phyloP scores from a whole-genome alignment of 2,797 vertebrate species.

The Sebastes jordani region DNA sequence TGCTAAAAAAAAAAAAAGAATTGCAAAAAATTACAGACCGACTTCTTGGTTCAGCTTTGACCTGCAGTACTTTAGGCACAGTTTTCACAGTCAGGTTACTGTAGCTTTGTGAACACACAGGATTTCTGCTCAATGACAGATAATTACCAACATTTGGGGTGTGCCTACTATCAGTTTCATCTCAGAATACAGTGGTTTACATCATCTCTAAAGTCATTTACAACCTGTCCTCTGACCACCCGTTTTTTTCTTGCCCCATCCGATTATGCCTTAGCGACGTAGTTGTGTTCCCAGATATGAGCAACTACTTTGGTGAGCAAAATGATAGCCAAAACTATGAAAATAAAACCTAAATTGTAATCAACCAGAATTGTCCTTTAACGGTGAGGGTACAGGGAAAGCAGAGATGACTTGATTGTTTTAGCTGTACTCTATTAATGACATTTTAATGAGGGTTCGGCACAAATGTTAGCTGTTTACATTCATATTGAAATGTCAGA shows the following conservation, averaged over 20 bases:
- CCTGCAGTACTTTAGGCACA: not conserved
- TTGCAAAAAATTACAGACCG: not conserved
- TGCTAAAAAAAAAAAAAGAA: not conserved
- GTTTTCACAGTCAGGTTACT: not conserved
- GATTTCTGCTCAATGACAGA: not conserved
- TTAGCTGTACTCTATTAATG: not conserved
- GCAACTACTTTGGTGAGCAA: not conserved
- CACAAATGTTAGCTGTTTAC: constrained; percentile 1
- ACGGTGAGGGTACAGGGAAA: not conserved
- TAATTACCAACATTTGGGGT: not conserved
- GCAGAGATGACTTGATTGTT: not conserved
- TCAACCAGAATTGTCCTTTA: not conserved
- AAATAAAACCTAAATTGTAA: not conserved
- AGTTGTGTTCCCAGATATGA: not conserved
- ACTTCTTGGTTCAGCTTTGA: constrained; percentile 17
- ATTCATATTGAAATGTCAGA: not conserved
- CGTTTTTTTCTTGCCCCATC: not conserved
- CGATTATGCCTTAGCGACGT: not conserved
- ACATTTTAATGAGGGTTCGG: not conserved
- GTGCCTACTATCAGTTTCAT: not conserved
- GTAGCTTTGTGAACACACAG: not conserved
- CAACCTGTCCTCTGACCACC: not conserved
- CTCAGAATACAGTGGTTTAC: not conserved
- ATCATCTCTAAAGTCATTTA: not conserved
- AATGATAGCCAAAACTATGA: not conserved